A percentile compares a stretch with the other conserved stretches of the same genome.
phyloP scores from a whole-genome alignment of 2,797 vertebrate genomes.

The Gambelia wislizenii region DNA sequence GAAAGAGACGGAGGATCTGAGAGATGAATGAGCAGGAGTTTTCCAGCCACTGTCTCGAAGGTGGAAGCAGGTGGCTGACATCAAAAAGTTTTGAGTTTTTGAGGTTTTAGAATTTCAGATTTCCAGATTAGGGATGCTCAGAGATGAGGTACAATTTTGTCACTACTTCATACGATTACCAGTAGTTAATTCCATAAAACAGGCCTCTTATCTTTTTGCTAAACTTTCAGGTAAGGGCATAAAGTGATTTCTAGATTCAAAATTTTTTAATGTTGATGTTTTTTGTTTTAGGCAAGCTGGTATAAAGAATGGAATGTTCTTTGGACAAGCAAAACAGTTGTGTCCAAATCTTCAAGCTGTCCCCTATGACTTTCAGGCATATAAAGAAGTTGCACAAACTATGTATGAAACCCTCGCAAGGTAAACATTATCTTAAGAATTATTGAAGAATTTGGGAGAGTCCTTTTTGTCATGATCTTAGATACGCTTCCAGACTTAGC shows the following conservation, averaged over 20 bases:
- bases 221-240: not conserved
- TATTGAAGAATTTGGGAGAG: not conserved
- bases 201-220: not conserved
- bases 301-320: conserved; percentile 98
- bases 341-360: conserved; percentile 93
- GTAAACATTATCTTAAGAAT: conserved; percentile 73
- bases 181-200: conserved; percentile 33
- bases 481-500: not conserved
- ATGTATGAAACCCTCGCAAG: conserved; percentile 95
- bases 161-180: not conserved
- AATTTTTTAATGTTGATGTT: conserved; percentile 44
- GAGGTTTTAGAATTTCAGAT: too few species aligned
- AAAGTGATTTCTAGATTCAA: conserved; percentile 26
- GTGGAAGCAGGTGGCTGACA: too few species aligned
- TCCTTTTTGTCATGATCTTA: not conserved
- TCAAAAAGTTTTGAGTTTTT: too few species aligned
- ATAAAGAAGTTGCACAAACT: conserved; percentile 91
- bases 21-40: too few species aligned
- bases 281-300: conserved; percentile 85
- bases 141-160: not conserved
- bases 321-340: conserved; percentile 93
- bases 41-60: too few species aligned
- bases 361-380: conserved; percentile 93
- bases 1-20: too few species aligned
- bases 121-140: too few species aligned